Evolutionary conservation across 1,140 invertebrate species (phyloP).

Genomic region (Trachymyrmex septentrionalis): DNA sequence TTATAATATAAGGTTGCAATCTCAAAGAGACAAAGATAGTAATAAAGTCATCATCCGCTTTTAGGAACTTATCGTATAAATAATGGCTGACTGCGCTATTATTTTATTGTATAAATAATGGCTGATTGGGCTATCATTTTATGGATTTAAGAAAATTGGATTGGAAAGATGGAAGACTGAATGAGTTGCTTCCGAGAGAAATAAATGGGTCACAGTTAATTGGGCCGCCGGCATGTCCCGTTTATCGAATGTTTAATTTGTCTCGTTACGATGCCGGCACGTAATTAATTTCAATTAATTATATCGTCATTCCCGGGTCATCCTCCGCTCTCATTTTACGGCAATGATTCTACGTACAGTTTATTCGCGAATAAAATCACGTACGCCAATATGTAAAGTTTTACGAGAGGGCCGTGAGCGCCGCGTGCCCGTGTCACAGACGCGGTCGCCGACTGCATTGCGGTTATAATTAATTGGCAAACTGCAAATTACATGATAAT

Average conservation of each 20-base stretch:
- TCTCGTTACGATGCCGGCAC: slow-evolving; percentile 69
- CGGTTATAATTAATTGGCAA: slow-evolving; percentile 63
- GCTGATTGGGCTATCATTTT: slow-evolving; percentile 4
- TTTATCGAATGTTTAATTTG: slow-evolving; percentile 81
- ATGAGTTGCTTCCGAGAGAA: slow-evolving; percentile 25
- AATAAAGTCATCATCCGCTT: not conserved
- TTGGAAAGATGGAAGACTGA: not conserved
- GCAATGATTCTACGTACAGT: slow-evolving; percentile 47
- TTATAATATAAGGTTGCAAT: not conserved
- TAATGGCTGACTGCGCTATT: not conserved
- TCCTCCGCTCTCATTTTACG: slow-evolving; percentile 49
- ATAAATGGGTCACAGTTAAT: slow-evolving; percentile 71
- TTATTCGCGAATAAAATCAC: slow-evolving; percentile 58
- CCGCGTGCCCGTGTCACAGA: slow-evolving; percentile 11
- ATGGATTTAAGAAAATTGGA: slow-evolving; percentile 53
- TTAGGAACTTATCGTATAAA: not conserved
- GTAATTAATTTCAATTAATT: slow-evolving; percentile 81
- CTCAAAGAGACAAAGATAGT: not conserved
- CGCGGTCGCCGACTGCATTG: slow-evolving; percentile 32
- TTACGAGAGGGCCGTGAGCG: slow-evolving; percentile 28
- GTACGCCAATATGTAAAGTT: slow-evolving; percentile 55
- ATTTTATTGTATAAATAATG: not conserved
- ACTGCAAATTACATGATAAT: slow-evolving; percentile 65
- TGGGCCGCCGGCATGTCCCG: slow-evolving; percentile 69
- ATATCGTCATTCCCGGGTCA: slow-evolving; percentile 59